Evolutionary conservation across 2,888 invertebrate species (phyloP).

Genomic region (Orthonychiurus folsomi): DNA sequence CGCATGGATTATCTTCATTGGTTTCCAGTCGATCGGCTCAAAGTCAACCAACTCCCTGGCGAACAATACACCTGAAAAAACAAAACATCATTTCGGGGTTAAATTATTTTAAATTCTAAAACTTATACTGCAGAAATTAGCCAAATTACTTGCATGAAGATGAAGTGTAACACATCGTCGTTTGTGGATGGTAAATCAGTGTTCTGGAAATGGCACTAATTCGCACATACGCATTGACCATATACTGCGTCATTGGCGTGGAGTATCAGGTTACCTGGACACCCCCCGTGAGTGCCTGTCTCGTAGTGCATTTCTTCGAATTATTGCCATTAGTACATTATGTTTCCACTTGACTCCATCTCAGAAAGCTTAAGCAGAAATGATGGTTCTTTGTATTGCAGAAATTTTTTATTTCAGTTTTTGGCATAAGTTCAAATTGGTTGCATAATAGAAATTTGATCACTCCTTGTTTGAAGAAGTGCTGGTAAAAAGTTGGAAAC

Average conservation of each 20-base stretch:
- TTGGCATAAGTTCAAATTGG: too few relatives aligned
- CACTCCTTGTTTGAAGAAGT: too few relatives aligned
- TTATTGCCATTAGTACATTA: not conserved
- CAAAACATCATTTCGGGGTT: too few relatives aligned
- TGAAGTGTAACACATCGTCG: not conserved
- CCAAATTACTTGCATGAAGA: not conserved
- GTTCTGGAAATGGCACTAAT: not conserved
- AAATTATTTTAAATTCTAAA: not conserved
- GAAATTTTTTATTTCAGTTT: too few relatives aligned
- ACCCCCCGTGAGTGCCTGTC: not conserved
- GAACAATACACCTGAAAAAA: not conserved
- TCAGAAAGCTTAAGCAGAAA: not conserved
- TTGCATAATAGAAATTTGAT: too few relatives aligned
- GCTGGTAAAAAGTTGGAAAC: too few relatives aligned
- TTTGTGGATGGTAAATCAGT: not conserved
- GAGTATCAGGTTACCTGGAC: not conserved
- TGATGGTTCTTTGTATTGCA: not conserved
- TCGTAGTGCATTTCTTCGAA: too few relatives aligned
- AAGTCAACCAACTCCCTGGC: not conserved
- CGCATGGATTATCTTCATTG: not conserved
- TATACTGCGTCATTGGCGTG: not conserved
- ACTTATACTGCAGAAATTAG: not conserved
- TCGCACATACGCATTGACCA: not conserved
- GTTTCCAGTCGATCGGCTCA: not conserved
- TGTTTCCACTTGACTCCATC: not conserved